A percentile compares a stretch with the other conserved stretches of the same genome.
These are phyloP conservation scores for Alligator mississippiensis DNA, from an alignment of 2,113 vertebrate species.

Conservation along the genomic window DNA sequence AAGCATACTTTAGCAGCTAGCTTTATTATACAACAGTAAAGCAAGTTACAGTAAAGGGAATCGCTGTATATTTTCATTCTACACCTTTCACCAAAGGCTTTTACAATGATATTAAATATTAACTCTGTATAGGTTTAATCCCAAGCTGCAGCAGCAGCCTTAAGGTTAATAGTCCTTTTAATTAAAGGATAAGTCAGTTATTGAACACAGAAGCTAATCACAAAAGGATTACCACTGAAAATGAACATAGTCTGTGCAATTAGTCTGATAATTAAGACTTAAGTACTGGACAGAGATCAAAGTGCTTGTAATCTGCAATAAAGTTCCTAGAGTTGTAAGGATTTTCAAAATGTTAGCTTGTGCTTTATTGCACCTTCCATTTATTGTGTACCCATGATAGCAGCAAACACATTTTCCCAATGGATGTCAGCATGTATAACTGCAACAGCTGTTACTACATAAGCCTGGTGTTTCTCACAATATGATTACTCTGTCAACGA, in stretches of 20 bases:
- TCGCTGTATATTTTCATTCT: slow-evolving; percentile 67
- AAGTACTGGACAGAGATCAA: slow-evolving; percentile 97
- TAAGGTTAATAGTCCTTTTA: slow-evolving; percentile 99
- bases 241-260: slow-evolving; percentile 96
- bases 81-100: slow-evolving; percentile 75
- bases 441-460: slow-evolving; percentile 96
- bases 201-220: slow-evolving; percentile 95
- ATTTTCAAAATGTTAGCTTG: slow-evolving; percentile 87
- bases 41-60: slow-evolving; percentile 50
- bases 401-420: slow-evolving; percentile 91
- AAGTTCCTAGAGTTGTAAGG: slow-evolving; percentile 93
- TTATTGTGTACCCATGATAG: slow-evolving; percentile 88
- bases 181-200: slow-evolving; percentile 96
- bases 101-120: slow-evolving; percentile 83
- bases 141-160: slow-evolving; percentile 84
- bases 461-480: slow-evolving; percentile 91
- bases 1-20: slow-evolving; percentile 31
- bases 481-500: slow-evolving; percentile 98
- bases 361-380: slow-evolving; percentile 88
- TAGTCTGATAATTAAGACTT: slow-evolving; percentile 99
- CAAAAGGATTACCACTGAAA: slow-evolving; percentile 95
- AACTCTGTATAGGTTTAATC: slow-evolving; percentile 85
- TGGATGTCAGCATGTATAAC: slow-evolving; percentile 87
- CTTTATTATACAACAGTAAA: slow-evolving; percentile 48
- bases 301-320: slow-evolving; percentile 93